Conservation (phyloP, 2,888 invertebrate species). For the Minunthozetes semirufus region DNA sequence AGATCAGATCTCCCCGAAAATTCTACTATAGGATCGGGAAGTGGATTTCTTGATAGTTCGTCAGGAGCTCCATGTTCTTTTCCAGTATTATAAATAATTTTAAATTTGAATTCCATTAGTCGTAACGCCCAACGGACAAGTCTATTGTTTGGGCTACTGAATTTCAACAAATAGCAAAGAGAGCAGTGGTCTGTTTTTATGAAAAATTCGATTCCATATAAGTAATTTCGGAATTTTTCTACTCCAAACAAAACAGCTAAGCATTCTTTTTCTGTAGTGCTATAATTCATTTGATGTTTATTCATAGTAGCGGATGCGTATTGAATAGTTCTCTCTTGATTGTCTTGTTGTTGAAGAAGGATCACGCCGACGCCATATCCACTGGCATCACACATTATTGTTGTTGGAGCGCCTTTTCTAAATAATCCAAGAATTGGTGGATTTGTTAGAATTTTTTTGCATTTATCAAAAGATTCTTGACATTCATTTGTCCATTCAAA, state of each 20-base stretch:
- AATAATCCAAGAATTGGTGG: slow-evolving; percentile 39
- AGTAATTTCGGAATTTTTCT: slow-evolving; percentile 48
- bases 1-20: background rate
- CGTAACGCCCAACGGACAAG: background rate
- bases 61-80: background rate
- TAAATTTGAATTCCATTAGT: background rate
- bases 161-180: slow-evolving; percentile 49
- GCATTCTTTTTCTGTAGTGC: slow-evolving; percentile 46
- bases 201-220: slow-evolving; percentile 47
- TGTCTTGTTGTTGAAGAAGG: background rate
- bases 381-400: slow-evolving; percentile 2
- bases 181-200: slow-evolving; percentile 51
- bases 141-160: background rate
- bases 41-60: background rate
- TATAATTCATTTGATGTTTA: slow-evolving; percentile 47
- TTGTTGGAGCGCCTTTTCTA: background rate
- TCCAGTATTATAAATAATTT: too few relatives aligned
- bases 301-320: slow-evolving; percentile 37
- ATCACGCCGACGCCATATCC: slow-evolving; percentile 10
- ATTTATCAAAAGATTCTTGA: slow-evolving; percentile 28
- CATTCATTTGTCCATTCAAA: slow-evolving; percentile 30
- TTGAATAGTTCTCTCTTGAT: background rate
- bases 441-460: slow-evolving; percentile 36
- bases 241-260: slow-evolving; percentile 46
- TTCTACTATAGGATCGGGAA: background rate